Base-by-base conservation (phyloP, 2,888 invertebrate genomes). In the Sepiola atlantica region DNA sequence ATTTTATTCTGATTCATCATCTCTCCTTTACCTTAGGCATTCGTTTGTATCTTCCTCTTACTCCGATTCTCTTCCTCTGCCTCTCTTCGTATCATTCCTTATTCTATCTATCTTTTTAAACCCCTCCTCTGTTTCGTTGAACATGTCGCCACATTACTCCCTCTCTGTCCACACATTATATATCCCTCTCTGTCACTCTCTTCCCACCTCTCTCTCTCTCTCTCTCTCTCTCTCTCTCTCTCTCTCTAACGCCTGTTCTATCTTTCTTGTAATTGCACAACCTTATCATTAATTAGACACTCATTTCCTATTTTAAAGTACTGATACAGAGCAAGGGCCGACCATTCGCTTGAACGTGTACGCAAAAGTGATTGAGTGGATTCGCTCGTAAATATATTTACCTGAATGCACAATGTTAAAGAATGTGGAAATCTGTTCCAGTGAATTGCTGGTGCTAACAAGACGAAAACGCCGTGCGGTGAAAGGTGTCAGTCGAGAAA, bases 401-500 rank as follows among this genome's bases (percentile, higher is more conserved):
- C 77, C n/a, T 77, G 77, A 77, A 77, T 77, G 77, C 77, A 77
- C 77, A 77, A 77, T 77, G 77, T 32, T 77, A 77, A 77, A n/a
- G n/a, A 77, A 77, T 32, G 77, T 32, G 32, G n/a, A 77, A 77
- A 77, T 77, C 28, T 77, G 77, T 77, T n/a, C 32, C 32, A n/a
- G 12, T 77, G 77, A 77, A n/a, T 77, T 14, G 77, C 32, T n/a
- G 32, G n/a, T 77, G 77, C n/a, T 77, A 77, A n/a, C 77, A 32
- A 77, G 32, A 16, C 16, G 16, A 14, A 77, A n/a, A 14, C 16
- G 28, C 12, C 28, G n/a, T 77, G n/a, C 28, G 28, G 28, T 77
- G 77, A 77, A 77, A 77, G 8, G 28, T 77, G 77, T 28, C 8
- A 24, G 28, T 28, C n/a, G 28, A 24, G 28, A 77, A 77, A 77